phyloP scores from a whole-genome alignment of 1,140 invertebrate genomes.

The Geopemphigus sp. region DNA sequence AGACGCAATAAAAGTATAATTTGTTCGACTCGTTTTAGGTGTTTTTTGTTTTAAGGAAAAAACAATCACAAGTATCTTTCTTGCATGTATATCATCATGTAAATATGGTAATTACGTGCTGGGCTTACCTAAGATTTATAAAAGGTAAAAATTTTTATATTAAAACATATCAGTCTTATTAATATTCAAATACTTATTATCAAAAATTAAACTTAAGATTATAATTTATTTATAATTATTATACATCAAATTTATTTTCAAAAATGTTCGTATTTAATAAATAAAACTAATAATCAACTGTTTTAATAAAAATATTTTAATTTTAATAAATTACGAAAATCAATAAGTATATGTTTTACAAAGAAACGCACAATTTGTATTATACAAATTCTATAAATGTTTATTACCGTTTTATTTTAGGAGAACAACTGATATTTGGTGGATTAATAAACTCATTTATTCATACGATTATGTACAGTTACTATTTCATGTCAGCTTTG shows the following conservation, averaged over 20 bases:
- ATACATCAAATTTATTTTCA: no score
- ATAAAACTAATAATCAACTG: no score
- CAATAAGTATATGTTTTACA: no score
- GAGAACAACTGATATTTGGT: constrained; percentile 51
- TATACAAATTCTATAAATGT: no score
- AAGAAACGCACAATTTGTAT: no score
- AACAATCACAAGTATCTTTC: constrained; percentile 63
- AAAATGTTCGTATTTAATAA: no score
- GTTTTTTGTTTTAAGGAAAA: constrained; percentile 67
- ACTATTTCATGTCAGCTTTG: constrained; percentile 70
- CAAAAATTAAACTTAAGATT: neutral
- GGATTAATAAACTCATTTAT: constrained; percentile 59
- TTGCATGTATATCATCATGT: constrained; percentile 67
- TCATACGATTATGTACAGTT: constrained; percentile 74
- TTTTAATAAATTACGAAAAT: no score
- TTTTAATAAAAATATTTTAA: no score
- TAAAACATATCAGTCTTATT: no score
- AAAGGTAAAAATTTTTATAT: constrained; percentile 60
- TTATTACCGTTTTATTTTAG: constrained; percentile 42
- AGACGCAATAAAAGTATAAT: no score
- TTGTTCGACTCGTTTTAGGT: constrained; percentile 57
- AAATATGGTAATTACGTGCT: constrained; percentile 59
- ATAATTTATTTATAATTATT: neutral
- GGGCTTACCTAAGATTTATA: constrained; percentile 59
- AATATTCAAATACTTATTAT: neutral